Base-by-base conservation (phyloP, 2,113 vertebrate genomes). In the Falcunculus frontatus region DNA sequence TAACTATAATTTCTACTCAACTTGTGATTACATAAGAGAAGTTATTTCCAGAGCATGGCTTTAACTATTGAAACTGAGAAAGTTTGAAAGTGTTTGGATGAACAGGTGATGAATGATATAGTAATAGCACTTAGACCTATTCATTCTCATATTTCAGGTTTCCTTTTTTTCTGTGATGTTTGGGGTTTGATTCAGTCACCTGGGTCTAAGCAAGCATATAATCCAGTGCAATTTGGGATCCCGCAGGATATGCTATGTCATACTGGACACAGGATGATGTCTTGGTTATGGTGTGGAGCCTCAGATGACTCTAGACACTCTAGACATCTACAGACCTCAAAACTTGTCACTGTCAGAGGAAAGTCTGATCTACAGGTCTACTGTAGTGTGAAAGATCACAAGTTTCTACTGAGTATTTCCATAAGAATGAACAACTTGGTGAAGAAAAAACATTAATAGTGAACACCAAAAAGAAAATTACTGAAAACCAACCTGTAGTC, bases 181-280 rank as follows among this genome's bases (percentile, higher is more conserved):
- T 82, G 29, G 4, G 4, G 3, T 67, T 78, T 67, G 30, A 67
- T 68, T 75, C 56, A 63, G 26, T 82, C 30, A 55, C 11, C 7
- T 27, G 25, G 2, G 6, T 44, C 30, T 69, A 56, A 80, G 49
- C 17, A 65, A 13, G 21, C 2, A 7, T 35, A 19, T 41, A 55
- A 1, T 11, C 46, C 11, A 53, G 16, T 6, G 29, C 9, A 82
- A 14, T 57, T 22, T 81, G 55, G 62, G n/a, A 37, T 49, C 21
- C 3, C 0, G 1, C 27, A 62, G 32, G 33, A 41, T n/a, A 57
- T 30, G 4, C 6, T 32, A 3, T 47, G 32, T 62, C 21, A 25
- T 47, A n/a, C 5, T 23, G 50, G 21, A 5, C 10, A 57, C 9
- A 17, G 30, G 27, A 59, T 6, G 22, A 57, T 59, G 14, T 35